Evolutionary conservation across 2,797 vertebrate genomes (phyloP).

Genomic region (Acrossocheilus wenchowensis): DNA sequence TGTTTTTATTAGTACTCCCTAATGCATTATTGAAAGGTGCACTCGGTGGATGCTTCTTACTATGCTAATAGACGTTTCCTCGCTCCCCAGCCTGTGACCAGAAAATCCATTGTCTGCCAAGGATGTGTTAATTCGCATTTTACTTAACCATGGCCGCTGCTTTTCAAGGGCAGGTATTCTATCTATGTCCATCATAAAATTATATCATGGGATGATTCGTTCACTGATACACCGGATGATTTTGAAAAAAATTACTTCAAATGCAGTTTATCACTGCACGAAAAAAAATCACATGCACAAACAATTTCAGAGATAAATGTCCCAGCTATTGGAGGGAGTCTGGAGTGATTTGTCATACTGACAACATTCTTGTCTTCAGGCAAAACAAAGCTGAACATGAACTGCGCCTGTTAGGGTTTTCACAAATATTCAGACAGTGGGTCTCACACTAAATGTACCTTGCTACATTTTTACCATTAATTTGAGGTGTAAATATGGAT

Average conservation of each 20-base stretch:
- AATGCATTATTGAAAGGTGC: not conserved
- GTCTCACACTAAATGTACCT: not conserved
- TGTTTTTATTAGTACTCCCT: not conserved
- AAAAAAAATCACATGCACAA: not conserved
- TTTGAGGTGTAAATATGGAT: not conserved
- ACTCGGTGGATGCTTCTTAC: not conserved
- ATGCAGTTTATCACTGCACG: not conserved
- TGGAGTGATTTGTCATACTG: not conserved
- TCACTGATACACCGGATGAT: not conserved
- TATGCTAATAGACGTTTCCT: not conserved
- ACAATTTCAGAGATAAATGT: not conserved
- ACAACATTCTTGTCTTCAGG: not conserved
- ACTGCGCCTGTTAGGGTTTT: not conserved
- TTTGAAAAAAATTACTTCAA: not conserved
- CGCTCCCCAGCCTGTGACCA: not conserved
- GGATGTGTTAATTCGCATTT: not conserved
- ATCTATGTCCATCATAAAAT: not conserved
- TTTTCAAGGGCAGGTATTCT: not conserved
- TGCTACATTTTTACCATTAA: not conserved
- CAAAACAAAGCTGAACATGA: not conserved
- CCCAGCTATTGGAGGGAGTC: not conserved
- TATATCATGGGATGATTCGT: not conserved
- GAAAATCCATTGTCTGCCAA: not conserved
- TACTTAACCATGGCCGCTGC: not conserved
- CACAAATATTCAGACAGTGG: not conserved